Percentiles rank a stretch among this genome's conserved stretches.
These are phyloP conservation scores for Brachionus koreanus DNA, from an alignment of 1,140 invertebrate species.

Conservation along the genomic window DNA sequence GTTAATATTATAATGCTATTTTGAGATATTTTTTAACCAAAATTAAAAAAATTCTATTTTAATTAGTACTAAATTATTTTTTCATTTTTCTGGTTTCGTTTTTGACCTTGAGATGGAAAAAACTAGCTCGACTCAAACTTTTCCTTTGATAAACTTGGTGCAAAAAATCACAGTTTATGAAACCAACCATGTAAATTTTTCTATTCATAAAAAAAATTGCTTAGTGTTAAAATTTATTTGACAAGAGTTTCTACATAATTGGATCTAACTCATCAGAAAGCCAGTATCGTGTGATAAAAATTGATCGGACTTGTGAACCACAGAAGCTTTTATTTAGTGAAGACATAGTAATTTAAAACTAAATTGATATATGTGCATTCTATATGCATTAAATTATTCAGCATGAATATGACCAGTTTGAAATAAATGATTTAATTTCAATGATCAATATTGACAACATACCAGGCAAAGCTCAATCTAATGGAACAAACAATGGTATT, in stretches of 20 bases:
- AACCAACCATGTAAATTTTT: conserved; percentile 77
- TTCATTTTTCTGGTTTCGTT: no score
- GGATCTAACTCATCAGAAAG: conserved; percentile 89
- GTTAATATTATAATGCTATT: no score
- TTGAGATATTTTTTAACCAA: no score
- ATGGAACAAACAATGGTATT: conserved; percentile 3
- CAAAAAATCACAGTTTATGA: conserved; percentile 90
- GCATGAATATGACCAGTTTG: not conserved
- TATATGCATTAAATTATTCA: not conserved
- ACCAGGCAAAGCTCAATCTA: not conserved
- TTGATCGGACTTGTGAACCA: conserved; percentile 76
- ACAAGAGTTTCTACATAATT: conserved; percentile 74
- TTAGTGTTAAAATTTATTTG: not conserved
- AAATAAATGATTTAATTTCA: conserved; percentile 15
- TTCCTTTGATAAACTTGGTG: conserved; percentile 56
- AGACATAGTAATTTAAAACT: conserved; percentile 66
- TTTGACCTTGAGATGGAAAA: no score
- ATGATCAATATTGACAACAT: conserved; percentile 21
- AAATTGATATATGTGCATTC: not conserved
- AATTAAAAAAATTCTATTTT: no score
- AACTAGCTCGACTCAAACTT: conserved; percentile 77
- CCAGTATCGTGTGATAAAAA: conserved; percentile 83
- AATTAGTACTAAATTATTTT: no score
- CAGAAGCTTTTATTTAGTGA: conserved; percentile 76
- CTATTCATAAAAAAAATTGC: conserved; percentile 79